Evolutionary conservation across 2,797 vertebrate genomes (phyloP), one percentile per base, ranked within the genome.

Genomic region (Acanthornis magna): DNA sequence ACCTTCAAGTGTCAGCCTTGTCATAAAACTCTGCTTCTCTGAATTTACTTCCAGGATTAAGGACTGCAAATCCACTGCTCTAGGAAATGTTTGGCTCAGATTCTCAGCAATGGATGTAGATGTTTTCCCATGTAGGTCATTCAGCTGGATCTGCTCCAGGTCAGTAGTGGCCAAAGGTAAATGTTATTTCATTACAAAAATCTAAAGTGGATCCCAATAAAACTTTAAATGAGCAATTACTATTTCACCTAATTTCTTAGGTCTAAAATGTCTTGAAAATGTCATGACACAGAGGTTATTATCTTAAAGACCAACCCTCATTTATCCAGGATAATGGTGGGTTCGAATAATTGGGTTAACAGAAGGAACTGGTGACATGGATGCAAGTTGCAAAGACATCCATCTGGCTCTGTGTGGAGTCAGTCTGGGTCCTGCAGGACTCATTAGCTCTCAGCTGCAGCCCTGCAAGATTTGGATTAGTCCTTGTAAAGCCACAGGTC

Each of bases 41-140:
- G 32, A 34, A 88, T 91, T 93, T 93, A 79, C 68, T 93, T 93
- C 40, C 29, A 82, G 88, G 83, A 88, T 88, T 91, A 90, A 90
- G 62, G 48, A 40, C 60, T 93, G n/a, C 42, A 95, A 95, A 70
- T 78, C 48, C 16, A 3, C 66, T 48, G 70, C 42, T 26, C 19
- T 10, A 27, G 55, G 51, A 60, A 94, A 90, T 20, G n/a, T 38
- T 73, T 88, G 66, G 36, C 62, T 86, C 77, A 67, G 21, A 91
- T 75, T 45, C 23, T 90, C 29, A 75, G 51, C 29, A 71, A n/a
- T 6, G 67, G 72, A 94, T 81, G 72, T 1, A 88, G 73, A 63
- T 84, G 30, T 53, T 85, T 96, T 93, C 80, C 65, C 80, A 84
- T 30, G 48, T 50, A 76, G 60, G 66, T 86, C 83, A 70, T 4